Percentiles rank a stretch among this genome's conserved stretches.
These are phyloP conservation scores for Tympanoctomys barrerae DNA, from an alignment of 2,797 vertebrate species.

Conservation along the genomic window DNA sequence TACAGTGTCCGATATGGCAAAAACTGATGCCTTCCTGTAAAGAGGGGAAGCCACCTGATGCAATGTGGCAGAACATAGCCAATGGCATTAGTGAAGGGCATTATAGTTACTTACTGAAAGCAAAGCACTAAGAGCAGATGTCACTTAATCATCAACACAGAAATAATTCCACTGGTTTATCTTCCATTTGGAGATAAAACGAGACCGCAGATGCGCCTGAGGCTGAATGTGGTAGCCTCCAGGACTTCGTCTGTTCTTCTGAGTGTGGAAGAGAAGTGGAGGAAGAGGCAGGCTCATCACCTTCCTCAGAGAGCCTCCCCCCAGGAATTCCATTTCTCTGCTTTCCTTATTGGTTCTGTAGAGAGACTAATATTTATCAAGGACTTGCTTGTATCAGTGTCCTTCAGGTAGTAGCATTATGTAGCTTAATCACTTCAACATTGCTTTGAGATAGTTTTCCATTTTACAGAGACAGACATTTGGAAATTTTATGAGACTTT, in stretches of 20 bases:
- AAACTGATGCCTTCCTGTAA: neutral
- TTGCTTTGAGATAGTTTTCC: constrained; percentile 27
- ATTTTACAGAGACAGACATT: constrained; percentile 14
- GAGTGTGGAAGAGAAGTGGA: neutral
- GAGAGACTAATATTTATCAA: neutral
- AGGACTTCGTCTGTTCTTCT: neutral
- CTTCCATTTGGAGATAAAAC: neutral
- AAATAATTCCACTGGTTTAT: neutral
- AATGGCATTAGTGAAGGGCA: neutral
- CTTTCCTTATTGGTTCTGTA: neutral
- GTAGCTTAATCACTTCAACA: neutral
- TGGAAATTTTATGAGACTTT: constrained; percentile 39
- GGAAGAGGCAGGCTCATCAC: neutral
- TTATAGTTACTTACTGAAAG: constrained; percentile 7
- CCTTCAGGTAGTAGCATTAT: neutral
- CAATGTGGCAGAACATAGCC: neutral
- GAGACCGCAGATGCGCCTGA: neutral
- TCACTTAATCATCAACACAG: neutral
- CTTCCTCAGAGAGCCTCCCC: neutral
- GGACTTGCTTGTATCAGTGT: neutral
- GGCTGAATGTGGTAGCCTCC: neutral
- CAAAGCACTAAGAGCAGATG: neutral
- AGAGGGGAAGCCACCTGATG: neutral
- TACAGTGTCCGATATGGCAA: neutral
- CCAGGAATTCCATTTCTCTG: neutral